A percentile compares a stretch with the other conserved stretches of the same genome.
Evolutionary conservation across 2,888 invertebrate genomes (phyloP).

Genomic region (Lasioglossum vierecki): DNA sequence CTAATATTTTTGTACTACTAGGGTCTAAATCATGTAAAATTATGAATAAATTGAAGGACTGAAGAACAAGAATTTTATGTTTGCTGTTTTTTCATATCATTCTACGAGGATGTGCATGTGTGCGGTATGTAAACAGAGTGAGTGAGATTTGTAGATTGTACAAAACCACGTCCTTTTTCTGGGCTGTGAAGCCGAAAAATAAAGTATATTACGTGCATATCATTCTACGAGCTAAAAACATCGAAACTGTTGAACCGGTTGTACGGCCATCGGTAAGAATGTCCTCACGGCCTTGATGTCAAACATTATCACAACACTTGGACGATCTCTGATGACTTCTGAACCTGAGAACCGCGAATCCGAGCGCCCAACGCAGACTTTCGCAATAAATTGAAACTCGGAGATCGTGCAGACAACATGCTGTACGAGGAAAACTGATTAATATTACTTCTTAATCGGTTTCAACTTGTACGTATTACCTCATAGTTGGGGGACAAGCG

Average conservation of each 20-base stretch:
- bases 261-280: slow-evolving; percentile 63
- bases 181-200: too few species aligned
- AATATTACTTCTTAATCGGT: slow-evolving; percentile 40
- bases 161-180: too few species aligned
- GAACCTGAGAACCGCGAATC: slow-evolving; percentile 33
- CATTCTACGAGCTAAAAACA: neutral
- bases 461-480: slow-evolving; percentile 26
- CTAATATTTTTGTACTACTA: too few species aligned
- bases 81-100: too few species aligned
- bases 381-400: slow-evolving; percentile 79
- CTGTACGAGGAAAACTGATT: slow-evolving; percentile 50
- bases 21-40: too few species aligned
- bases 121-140: too few species aligned
- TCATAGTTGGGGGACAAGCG: neutral
- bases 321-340: slow-evolving; percentile 14
- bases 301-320: slow-evolving; percentile 58
- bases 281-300: slow-evolving; percentile 73
- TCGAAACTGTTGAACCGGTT: slow-evolving; percentile 69
- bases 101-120: too few species aligned
- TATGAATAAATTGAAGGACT: too few species aligned
- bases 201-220: neutral
- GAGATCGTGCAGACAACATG: slow-evolving; percentile 60
- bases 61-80: too few species aligned
- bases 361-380: slow-evolving; percentile 51
- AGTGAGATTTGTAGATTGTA: too few species aligned